A percentile compares a stretch with the other conserved stretches of the same genome.
Conservation (phyloP, 2,797 vertebrate species). For the Sebastes vulpes region DNA sequence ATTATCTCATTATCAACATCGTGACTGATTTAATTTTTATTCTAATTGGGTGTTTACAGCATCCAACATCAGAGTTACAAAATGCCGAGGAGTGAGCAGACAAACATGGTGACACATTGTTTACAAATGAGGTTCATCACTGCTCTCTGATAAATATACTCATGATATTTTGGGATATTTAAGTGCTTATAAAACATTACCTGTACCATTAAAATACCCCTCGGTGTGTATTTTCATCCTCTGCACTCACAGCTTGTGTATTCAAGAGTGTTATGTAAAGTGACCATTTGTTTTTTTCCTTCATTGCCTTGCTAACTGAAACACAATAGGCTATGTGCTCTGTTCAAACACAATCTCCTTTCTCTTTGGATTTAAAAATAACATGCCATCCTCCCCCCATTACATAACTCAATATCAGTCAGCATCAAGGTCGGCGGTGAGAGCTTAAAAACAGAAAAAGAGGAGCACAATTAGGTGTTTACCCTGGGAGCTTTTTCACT, state of each 20-base stretch:
- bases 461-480: constrained; percentile 75
- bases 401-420: constrained; percentile 74
- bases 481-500: constrained; percentile 69
- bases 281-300: constrained; percentile 52
- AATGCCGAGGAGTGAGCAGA: not conserved
- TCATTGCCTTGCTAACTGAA: constrained; percentile 47
- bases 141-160: constrained; percentile 5
- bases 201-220: constrained; percentile 52
- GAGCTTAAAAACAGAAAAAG: constrained; percentile 70
- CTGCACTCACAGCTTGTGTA: constrained; percentile 35
- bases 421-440: constrained; percentile 67
- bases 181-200: constrained; percentile 62
- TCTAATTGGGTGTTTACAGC: not conserved
- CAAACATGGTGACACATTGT: constrained; percentile 5
- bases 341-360: constrained; percentile 60
- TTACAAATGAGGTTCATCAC: constrained; percentile 17
- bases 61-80: not conserved
- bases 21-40: constrained; percentile 1
- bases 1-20: constrained; percentile 18
- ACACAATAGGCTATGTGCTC: constrained; percentile 60
- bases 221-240: constrained; percentile 56
- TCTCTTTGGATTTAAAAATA: constrained; percentile 76
- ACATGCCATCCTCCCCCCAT: constrained; percentile 59
- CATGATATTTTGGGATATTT: constrained; percentile 54
- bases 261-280: constrained; percentile 74